A percentile compares a stretch with the other conserved stretches of the same genome.
Evolutionary conservation across 2,888 invertebrate species (phyloP).

Genomic region (Cremastobaeus sp.): DNA sequence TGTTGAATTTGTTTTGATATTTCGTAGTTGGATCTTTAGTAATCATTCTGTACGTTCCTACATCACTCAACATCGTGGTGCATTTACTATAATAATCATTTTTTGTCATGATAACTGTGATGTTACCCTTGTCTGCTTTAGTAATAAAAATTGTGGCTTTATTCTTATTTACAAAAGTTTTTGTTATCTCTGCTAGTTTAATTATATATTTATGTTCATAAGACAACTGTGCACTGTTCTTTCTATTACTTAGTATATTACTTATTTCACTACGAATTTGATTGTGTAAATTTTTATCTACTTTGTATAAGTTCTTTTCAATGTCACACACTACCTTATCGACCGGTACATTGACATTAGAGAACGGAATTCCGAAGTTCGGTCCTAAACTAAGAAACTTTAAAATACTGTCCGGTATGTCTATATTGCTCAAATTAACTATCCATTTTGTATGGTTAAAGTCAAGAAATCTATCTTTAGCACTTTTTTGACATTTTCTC

Average conservation of each 20-base stretch:
- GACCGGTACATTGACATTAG: too few species aligned
- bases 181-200: neutral
- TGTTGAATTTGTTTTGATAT: too few species aligned
- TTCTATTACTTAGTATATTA: neutral
- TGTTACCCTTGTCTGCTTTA: neutral
- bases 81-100: neutral
- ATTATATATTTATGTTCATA: neutral
- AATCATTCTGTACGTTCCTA: neutral
- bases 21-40: neutral
- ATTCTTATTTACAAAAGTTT: neutral
- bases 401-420: neutral
- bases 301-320: too few species aligned
- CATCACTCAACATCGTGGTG: neutral
- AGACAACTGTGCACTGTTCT: neutral
- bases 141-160: too few species aligned
- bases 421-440: neutral
- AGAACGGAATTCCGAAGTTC: too few species aligned
- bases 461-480: neutral
- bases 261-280: too few species aligned
- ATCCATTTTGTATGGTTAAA: neutral
- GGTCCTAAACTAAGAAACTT: too few species aligned
- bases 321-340: too few species aligned
- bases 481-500: neutral
- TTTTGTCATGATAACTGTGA: neutral
- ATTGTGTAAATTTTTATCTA: too few species aligned